Evolutionary conservation across 2,797 vertebrate species (phyloP), one percentile per base, ranked within the genome.

Genomic region (Synanceia verrucosa): DNA sequence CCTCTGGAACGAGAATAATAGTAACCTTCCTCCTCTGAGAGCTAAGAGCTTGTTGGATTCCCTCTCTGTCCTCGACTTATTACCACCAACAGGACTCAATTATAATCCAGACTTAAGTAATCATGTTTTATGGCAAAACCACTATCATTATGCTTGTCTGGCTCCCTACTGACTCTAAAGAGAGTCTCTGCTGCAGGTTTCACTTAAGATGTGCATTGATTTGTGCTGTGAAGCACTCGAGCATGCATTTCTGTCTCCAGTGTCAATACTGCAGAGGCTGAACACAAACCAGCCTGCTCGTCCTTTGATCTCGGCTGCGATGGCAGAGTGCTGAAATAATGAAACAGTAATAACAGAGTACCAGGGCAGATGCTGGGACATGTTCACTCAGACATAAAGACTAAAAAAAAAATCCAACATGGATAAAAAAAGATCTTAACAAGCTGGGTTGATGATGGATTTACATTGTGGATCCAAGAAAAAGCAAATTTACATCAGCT

Each of bases 291-390:
- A 82, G 81, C 83, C 84, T 58, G 73, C 58, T 60, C 75, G 9
- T 37, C 14, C 91, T 93, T 94, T 94, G 89, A 94, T 94, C 86
- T 76, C 28, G 4, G 71, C 81, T 71, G 77, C 10, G 72, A 71
- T 79, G 76, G 75, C 57, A 72, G 73, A 67, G 82, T 76, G 81
- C 84, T 81, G 89, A 91, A 85, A 93, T 89, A 83, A 91, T 89
- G 78, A 92, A 92, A 89, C 28, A 64, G 74, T 87, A 92, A 92
- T 92, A 84, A 90, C 83, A 85, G 85, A 78, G 82, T 47, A 57
- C 55, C 74, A 50, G 59, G 51, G 61, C 58, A 79, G 81, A 84
- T 57, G 81, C 65, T 0, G 58, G 73, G 82, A 82, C 82, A 66
- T 67, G 87, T 85, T 88, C 73, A 31, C 77, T 87, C 86, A 82